A percentile compares a stretch with the other conserved stretches of the same genome.
phyloP scores from a whole-genome alignment of 2,113 vertebrate genomes.

The Pluvialis apricaria region DNA sequence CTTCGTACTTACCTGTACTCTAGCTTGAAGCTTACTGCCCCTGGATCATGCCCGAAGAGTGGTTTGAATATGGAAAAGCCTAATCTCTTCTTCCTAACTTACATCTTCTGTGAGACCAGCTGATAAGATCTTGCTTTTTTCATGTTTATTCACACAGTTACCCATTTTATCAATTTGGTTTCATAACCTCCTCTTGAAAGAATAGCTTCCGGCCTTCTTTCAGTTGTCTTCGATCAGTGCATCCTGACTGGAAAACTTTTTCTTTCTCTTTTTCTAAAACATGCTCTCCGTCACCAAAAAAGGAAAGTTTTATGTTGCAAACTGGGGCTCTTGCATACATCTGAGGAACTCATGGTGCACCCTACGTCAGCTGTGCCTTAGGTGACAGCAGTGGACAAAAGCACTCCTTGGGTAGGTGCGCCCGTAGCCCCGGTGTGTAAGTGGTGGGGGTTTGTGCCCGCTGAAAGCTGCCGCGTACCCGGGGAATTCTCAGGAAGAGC shows the following conservation, averaged over 20 bases:
- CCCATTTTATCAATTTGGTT: not conserved
- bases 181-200: not conserved
- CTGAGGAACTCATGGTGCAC: accelerated
- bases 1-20: not conserved
- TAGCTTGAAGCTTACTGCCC: not conserved
- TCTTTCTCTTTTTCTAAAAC: not conserved
- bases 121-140: not conserved
- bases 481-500: accelerated
- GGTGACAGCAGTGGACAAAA: not conserved
- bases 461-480: accelerated
- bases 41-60: not conserved
- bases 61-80: not conserved
- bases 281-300: not conserved
- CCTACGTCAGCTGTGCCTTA: accelerated
- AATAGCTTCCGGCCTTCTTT: not conserved
- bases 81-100: not conserved
- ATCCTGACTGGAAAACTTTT: not conserved
- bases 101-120: not conserved
- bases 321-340: accelerated
- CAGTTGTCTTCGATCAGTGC: not conserved
- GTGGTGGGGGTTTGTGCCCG: accelerated
- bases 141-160: not conserved
- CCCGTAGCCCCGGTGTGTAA: accelerated
- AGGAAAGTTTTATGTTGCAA: not conserved
- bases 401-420: accelerated